Percentiles rank a stretch among this genome's conserved stretches.
These are phyloP conservation scores for Stenotaenia linearis DNA, from an alignment of 2,888 invertebrate genomes.

Conservation along the genomic window DNA sequence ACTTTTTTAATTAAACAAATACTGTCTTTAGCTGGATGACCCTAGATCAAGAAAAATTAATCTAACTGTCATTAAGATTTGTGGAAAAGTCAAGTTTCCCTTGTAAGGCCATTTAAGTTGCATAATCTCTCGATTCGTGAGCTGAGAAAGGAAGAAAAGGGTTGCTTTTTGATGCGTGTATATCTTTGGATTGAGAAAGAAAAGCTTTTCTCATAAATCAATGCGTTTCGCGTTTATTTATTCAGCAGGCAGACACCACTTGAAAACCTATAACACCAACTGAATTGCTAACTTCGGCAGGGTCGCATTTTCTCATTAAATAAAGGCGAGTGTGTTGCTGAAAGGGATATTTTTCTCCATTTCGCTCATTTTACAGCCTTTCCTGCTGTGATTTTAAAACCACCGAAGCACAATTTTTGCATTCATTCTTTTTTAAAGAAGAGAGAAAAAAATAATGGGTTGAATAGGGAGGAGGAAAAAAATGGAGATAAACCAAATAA, in stretches of 20 bases:
- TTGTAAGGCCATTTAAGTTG: neutral
- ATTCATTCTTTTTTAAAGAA: neutral
- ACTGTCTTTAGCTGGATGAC: no score
- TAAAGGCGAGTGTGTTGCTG: slow-evolving; percentile 5
- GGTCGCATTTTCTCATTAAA: slow-evolving; percentile 9
- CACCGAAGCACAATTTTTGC: neutral
- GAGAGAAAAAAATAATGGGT: neutral
- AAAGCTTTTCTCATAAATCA: neutral
- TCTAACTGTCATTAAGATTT: neutral
- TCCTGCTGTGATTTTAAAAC: slow-evolving; percentile 9
- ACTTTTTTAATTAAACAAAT: no score
- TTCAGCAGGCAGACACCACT: slow-evolving; percentile 4
- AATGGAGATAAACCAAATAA: neutral
- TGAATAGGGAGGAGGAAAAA: neutral
- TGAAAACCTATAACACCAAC: slow-evolving; percentile 9
- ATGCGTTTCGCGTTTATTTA: neutral
- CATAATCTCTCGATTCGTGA: neutral
- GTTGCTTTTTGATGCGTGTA: neutral
- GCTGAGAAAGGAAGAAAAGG: neutral
- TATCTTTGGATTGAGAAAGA: slow-evolving; percentile 5
- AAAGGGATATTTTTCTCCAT: neutral
- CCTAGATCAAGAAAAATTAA: neutral
- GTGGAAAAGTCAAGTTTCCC: neutral
- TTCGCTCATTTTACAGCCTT: neutral
- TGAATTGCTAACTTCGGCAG: slow-evolving; percentile 5